These are phyloP conservation scores for Conger conger DNA, from an alignment of 2,113 vertebrate species.

Conservation along the genomic window DNA sequence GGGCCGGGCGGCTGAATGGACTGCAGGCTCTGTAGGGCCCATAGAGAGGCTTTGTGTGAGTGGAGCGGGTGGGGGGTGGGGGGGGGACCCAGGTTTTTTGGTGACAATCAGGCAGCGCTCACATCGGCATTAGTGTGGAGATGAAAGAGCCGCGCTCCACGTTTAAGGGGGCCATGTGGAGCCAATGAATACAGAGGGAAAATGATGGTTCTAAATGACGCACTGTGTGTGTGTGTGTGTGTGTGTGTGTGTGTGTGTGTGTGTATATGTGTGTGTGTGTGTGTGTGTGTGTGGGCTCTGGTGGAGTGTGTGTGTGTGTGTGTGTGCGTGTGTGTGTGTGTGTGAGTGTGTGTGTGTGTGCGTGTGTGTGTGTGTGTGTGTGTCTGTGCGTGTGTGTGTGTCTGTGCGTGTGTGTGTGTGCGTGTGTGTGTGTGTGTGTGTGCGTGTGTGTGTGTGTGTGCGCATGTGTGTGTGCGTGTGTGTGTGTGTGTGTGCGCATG, in stretches of 20 bases:
- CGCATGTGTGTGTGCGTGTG: constrained; percentile 1
- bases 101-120: neutral
- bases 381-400: no score
- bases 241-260: neutral
- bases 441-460: neutral
- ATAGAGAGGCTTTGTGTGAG: constrained; percentile 6
- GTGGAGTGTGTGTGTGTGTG: constrained; percentile 3
- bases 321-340: neutral
- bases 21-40: neutral
- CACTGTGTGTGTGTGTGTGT: neutral
- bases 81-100: neutral
- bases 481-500: neutral
- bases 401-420: constrained; percentile 3
- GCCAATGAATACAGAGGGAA: neutral
- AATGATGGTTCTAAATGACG: neutral
- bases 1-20: constrained; percentile 13
- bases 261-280: neutral
- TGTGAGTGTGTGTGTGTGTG: neutral
- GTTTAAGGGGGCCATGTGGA: neutral
- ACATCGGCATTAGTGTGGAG: constrained; percentile 1
- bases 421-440: neutral
- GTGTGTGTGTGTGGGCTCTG: neutral
- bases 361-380: neutral
- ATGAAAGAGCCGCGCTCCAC: neutral
- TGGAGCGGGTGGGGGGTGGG: neutral